Evolutionary conservation across 2,797 vertebrate genomes (phyloP), one percentile per base, ranked within the genome.

Genomic region (Macropus fuliginosus): DNA sequence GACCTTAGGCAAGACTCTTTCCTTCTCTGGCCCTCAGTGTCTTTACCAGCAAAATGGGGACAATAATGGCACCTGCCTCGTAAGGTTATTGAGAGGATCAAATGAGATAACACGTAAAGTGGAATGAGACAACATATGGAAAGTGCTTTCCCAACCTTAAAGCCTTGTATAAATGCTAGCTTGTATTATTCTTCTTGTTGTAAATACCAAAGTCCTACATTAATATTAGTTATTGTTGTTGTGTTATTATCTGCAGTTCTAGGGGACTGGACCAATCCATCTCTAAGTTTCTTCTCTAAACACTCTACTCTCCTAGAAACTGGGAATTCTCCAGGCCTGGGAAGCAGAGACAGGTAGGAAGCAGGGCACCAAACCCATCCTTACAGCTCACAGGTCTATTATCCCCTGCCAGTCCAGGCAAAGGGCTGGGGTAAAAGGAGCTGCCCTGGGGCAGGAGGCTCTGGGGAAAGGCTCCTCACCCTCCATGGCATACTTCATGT

Each of bases 401-500:
- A 14, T 11, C 31, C 56, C 13, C 4, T 46, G 54, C 14, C 0
- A 4, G 56, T 10, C 18, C 14, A 27, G 56, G 52, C 8, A 12
- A 24, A 29, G 52, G 3, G 31, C 54, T 28, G 91, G 50, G 28
- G 50, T 11, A 12, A 52, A 1, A 40, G 2, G 50, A 54, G 27
- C 54, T 31, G 14, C 16, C n/a, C 89, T 14, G 28, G 16, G 28
- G 29, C 1, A 9, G 29, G 90, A 91, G 90, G 14, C 3, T 50
- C 40, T 87, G 0, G 90, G 13, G 4, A 16, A 50, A 14, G 34
- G 52, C 13, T 9, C 98, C 99, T 99, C 97, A 99, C 99, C 99
- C 98, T 99, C 99, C 99, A 99, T 99, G 0, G 99, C 99, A 0
- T 99, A 99, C 98, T 99, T 99, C 99, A 99, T 99, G 98, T 99